Percentiles rank a stretch among this genome's conserved stretches.
Conservation (phyloP, 2,797 vertebrate species). For the Catharus ustulatus region DNA sequence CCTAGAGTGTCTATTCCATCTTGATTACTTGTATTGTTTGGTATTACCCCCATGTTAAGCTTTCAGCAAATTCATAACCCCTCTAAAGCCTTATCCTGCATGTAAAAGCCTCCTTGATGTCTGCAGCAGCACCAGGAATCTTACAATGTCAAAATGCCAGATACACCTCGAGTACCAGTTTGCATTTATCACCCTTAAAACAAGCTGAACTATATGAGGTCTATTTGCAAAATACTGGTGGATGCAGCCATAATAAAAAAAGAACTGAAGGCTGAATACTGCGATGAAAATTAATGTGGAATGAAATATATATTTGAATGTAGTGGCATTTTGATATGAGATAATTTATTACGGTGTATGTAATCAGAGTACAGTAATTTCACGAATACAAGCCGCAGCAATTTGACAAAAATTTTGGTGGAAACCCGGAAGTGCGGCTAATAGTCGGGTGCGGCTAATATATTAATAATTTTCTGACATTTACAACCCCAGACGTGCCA, state of each 20-base stretch:
- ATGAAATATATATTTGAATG: slow-evolving; percentile 9
- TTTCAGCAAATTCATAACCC: neutral
- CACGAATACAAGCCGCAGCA: no score
- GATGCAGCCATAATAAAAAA: neutral
- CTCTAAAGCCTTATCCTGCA: neutral
- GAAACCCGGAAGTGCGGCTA: no score
- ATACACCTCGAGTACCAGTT: neutral
- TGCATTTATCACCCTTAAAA: neutral
- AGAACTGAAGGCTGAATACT: neutral
- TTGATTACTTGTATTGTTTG: neutral
- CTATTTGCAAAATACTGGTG: neutral
- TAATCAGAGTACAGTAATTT: slow-evolving; percentile 32
- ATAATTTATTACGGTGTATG: slow-evolving; percentile 54
- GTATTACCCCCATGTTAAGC: neutral
- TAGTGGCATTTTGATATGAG: slow-evolving; percentile 23
- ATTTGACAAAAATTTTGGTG: no score
- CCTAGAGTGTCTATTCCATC: neutral
- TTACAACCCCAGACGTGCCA: no score
- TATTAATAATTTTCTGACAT: no score
- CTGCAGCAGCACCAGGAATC: neutral
- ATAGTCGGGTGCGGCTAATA: no score
- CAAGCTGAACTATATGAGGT: neutral
- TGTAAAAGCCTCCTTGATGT: neutral
- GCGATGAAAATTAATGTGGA: neutral
- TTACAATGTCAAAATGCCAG: neutral